A percentile compares a stretch with the other conserved stretches of the same genome.
Evolutionary conservation across 2,113 vertebrate genomes (phyloP).

Genomic region (Eulemur macaco): DNA sequence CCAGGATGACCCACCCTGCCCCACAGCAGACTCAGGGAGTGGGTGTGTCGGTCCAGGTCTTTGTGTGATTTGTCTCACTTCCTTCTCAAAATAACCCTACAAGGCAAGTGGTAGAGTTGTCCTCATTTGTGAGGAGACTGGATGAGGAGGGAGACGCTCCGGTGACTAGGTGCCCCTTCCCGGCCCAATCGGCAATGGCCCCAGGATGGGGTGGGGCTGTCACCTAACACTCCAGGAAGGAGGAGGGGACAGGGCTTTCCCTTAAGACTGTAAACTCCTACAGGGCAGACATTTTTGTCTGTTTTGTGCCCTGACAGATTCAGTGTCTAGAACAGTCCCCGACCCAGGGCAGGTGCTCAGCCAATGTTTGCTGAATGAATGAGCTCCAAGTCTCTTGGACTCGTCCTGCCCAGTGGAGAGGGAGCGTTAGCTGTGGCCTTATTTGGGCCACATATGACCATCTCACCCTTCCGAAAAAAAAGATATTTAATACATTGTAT

Average conservation of each 20-base stretch:
- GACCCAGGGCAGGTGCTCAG: neutral
- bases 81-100: neutral
- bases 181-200: neutral
- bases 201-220: no score
- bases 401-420: neutral
- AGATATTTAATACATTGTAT: neutral
- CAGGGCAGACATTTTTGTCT: neutral
- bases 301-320: neutral
- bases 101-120: neutral
- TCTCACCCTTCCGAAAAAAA: neutral
- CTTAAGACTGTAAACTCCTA: neutral
- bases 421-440: neutral
- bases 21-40: accelerated
- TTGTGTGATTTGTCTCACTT: neutral
- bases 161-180: neutral
- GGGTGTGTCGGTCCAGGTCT: neutral
- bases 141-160: neutral
- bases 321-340: neutral
- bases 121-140: neutral
- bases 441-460: neutral
- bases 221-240: no score
- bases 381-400: neutral
- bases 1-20: neutral
- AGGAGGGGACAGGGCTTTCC: neutral
- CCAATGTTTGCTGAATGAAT: neutral